A percentile compares a stretch with the other conserved stretches of the same genome.
These are phyloP conservation scores for Cinara cedri DNA, from an alignment of 2,888 invertebrate genomes.

Conservation along the genomic window DNA sequence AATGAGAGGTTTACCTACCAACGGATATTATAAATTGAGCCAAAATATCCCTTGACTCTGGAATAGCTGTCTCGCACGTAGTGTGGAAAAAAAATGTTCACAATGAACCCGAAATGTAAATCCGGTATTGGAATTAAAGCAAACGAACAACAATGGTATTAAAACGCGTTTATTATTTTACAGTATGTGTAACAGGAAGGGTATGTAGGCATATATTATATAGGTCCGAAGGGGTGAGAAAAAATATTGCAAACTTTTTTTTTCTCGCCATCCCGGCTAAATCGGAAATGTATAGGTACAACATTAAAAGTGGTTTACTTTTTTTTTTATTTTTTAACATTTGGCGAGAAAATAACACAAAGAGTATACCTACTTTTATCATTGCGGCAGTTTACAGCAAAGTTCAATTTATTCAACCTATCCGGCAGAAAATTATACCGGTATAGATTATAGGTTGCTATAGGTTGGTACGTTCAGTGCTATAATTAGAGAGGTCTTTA, in stretches of 20 bases:
- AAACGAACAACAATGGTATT: conserved; percentile 44
- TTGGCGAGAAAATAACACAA: too few species aligned
- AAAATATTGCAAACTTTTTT: conserved; percentile 6
- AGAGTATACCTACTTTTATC: too few species aligned
- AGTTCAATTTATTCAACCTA: too few species aligned
- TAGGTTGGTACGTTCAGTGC: too few species aligned
- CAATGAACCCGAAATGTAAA: conserved; percentile 53
- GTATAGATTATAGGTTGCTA: too few species aligned
- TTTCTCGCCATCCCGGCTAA: neutral
- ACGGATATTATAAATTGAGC: conserved; percentile 48
- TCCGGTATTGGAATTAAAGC: conserved; percentile 47
- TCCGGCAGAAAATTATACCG: too few species aligned
- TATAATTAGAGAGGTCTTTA: too few species aligned
- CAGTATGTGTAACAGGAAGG: neutral
- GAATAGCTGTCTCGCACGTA: conserved; percentile 9
- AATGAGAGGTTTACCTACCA: conserved; percentile 40
- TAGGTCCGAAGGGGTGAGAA: too few species aligned
- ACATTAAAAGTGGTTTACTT: neutral
- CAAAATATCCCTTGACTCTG: conserved; percentile 41
- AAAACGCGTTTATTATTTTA: conserved; percentile 33
- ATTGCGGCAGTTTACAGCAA: too few species aligned
- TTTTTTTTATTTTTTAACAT: too few species aligned
- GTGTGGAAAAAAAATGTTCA: conserved; percentile 19
- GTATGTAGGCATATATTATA: too few species aligned
- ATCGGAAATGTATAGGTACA: neutral